Conservation (phyloP, 1,140 invertebrate species). For the Brachionus manjavacas region DNA sequence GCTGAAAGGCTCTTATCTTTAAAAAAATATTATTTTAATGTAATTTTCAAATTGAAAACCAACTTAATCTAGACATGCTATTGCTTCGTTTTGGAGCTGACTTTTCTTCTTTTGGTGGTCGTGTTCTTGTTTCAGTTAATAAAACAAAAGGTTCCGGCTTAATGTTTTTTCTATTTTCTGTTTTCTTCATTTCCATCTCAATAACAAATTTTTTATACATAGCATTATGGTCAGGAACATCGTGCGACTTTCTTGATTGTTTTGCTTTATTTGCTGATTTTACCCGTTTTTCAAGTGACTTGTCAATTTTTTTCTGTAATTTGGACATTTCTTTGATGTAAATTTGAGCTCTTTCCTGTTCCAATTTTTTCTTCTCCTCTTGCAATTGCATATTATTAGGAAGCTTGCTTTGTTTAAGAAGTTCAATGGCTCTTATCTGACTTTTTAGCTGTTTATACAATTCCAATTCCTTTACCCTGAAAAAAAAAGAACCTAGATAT, state of each 20-base stretch:
- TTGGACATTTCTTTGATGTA: background rate
- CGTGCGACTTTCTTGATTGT: background rate
- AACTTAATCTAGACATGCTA: conserved; percentile 36
- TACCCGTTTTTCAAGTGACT: conserved; percentile 1
- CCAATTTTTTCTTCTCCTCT: conserved; percentile 33
- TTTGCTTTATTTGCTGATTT: background rate
- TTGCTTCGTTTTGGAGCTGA: conserved; percentile 4
- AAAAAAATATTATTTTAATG: background rate
- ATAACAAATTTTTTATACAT: conserved; percentile 35
- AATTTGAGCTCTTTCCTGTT: conserved; percentile 19
- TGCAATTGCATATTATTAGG: conserved; percentile 29
- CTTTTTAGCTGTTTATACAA: conserved; percentile 25
- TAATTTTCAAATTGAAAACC: background rate
- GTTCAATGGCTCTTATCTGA: conserved; percentile 18
- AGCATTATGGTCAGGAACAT: conserved; percentile 27
- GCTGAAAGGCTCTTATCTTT: conserved; percentile 32
- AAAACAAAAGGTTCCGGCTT: conserved; percentile 21
- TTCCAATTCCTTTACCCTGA: conserved; percentile 17
- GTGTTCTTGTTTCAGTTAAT: background rate
- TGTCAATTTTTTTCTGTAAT: conserved; percentile 35
- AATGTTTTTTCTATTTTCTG: conserved; percentile 1
- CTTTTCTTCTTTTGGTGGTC: background rate
- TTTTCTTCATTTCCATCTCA: conserved; percentile 23
- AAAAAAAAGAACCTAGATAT: background rate
- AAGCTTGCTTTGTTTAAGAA: conserved; percentile 1